Conservation (phyloP, 2,797 vertebrate species). For the Melanitta fusca region DNA sequence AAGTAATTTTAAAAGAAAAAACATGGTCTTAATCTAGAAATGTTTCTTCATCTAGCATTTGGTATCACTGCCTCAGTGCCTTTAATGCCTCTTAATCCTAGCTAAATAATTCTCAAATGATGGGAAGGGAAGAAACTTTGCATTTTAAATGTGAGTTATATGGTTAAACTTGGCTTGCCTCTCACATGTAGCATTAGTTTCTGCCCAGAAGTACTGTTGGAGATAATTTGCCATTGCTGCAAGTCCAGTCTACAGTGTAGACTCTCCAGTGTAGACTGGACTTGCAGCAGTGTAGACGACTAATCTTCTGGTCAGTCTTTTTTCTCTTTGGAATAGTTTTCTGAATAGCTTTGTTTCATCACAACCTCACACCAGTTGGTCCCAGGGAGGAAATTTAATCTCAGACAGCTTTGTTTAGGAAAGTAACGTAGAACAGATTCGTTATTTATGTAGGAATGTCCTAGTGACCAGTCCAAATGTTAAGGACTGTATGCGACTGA, state of each 20-base stretch:
- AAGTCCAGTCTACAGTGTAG: neutral
- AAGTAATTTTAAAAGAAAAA: neutral
- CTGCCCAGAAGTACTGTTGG: fast-evolving
- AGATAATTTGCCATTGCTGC: neutral
- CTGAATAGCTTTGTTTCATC: neutral
- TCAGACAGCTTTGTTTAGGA: neutral
- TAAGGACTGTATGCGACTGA: neutral
- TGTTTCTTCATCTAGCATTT: neutral
- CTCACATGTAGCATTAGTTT: neutral
- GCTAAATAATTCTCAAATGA: neutral
- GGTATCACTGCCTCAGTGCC: neutral
- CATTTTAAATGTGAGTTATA: neutral
- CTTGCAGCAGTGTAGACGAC: neutral
- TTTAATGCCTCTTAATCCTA: neutral
- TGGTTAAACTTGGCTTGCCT: neutral
- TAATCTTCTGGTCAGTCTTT: neutral
- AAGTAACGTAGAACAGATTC: neutral
- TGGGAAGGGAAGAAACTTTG: neutral
- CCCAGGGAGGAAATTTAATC: neutral
- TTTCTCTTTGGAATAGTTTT: neutral
- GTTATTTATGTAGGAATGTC: neutral
- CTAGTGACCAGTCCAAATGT: neutral
- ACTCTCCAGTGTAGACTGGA: neutral
- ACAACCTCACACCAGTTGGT: neutral
- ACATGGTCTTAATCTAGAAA: neutral